Evolutionary conservation across 1,140 invertebrate genomes (phyloP).

Genomic region (Cotesia glomerata): DNA sequence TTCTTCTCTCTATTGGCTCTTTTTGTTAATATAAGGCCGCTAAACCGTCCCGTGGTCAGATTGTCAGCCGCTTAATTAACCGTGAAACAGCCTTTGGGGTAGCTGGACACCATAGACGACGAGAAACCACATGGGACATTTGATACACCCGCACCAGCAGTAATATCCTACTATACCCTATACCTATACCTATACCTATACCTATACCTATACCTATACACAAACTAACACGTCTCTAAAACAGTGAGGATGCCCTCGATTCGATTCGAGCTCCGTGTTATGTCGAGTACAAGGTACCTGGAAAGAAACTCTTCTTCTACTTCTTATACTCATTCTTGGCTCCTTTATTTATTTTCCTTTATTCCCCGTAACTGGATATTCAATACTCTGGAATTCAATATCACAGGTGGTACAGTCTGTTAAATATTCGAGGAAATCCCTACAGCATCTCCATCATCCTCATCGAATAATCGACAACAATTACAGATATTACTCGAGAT

Average conservation of each 20-base stretch:
- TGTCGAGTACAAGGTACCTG: slow-evolving; percentile 13
- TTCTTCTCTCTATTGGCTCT: slow-evolving; percentile 1
- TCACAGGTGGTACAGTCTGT: slow-evolving; percentile 51
- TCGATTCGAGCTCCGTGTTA: not conserved
- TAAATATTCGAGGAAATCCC: no score
- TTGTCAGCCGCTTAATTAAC: slow-evolving; percentile 63
- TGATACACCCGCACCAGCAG: slow-evolving; percentile 59
- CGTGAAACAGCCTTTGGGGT: slow-evolving; percentile 62
- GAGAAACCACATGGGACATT: slow-evolving; percentile 52
- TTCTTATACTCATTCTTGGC: not conserved
- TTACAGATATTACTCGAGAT: not conserved
- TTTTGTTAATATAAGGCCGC: slow-evolving; percentile 33
- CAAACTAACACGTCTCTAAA: slow-evolving; percentile 29
- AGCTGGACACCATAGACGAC: slow-evolving; percentile 54
- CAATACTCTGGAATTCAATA: slow-evolving; percentile 60
- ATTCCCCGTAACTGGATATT: slow-evolving; percentile 44
- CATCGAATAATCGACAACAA: slow-evolving; percentile 34
- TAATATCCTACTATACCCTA: slow-evolving; percentile 6
- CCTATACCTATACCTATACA: no score
- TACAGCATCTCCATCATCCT: not conserved
- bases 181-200: no score
- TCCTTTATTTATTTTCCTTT: not conserved
- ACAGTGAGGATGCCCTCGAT: slow-evolving; percentile 21
- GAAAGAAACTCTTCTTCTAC: slow-evolving; percentile 23
- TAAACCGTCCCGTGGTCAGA: slow-evolving; percentile 62